Base-by-base conservation (phyloP, 2,113 vertebrate genomes). In the Gopherus flavomarginatus region DNA sequence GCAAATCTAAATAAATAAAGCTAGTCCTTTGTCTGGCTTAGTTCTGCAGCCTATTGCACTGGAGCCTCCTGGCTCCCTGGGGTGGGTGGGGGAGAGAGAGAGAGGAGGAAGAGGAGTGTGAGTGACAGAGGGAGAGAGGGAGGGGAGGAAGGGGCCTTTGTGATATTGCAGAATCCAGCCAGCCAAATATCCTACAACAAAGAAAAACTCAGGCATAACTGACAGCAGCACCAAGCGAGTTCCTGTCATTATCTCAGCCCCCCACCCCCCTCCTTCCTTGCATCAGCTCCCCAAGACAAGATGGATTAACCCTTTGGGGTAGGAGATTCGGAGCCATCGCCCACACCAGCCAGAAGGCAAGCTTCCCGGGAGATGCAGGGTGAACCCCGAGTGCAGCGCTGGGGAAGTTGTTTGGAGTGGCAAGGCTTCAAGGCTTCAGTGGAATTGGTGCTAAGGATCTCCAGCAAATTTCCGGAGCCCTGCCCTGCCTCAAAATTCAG, bases 21-120 rank as follows among this genome's bases (percentile, higher is more conserved):
- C 94, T 69, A 16, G 77, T 96, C 95, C 97, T 97, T 97, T 97
- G 97, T 97, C 90, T 96, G 82, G 82, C 91, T 81, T 65, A 88
- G 77, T 86, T 78, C 86, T 83, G 77, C 80, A 29, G 78, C 77
- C 78, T 62, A 78, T 81, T 86, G 83, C 80, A 62, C 59, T 69
- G 84, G 62, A 90, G 88, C 69, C 83, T 77, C 92, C 81, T 24
- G 11, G 42, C 75, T 86, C 87, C 83, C 62, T 44, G 81, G 92
- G 92, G 93, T 65, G 50, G 54, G 82, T 31, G 84, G 56, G 59
- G 85, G 82, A 93, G 89, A 57, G 91, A 72, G 91, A 72, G 87
- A 72, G 88, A 91, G 85, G 52, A 80, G 83, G 95, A 62, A 65
- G 87, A 72, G 59, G 90, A 83, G 81, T 35, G 85, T 82, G 87